Base-by-base conservation (phyloP, 2,797 vertebrate species). In the Chrysocyon brachyurus region DNA sequence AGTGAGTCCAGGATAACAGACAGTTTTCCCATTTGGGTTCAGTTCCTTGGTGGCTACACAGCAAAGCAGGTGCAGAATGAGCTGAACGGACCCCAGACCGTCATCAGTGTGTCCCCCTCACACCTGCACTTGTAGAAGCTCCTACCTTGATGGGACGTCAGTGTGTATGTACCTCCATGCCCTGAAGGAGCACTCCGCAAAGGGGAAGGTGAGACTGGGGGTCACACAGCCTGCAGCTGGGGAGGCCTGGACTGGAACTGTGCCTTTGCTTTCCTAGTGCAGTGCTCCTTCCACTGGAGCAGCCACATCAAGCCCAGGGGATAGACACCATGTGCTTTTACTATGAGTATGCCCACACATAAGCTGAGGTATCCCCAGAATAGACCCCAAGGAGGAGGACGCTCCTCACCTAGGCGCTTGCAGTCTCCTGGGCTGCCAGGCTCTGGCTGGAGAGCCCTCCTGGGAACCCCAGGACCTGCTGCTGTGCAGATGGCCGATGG, bases 41-140 rank as follows among this genome's bases (percentile, higher is more conserved):
- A 4, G 0, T 12, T 9, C 31, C 26, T 75, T 0, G 0, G 59
- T 5, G 6, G 12, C 21, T 1, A 1, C 3, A 6, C 15, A 0
- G n/a, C 88, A 59, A 8, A 70, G 40, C 12, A 5, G 59, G 56
- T 0, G 2, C 72, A 5, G 31, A 26, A 0, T 1, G 15, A 59
- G 19, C 24, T 0, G 26, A 15, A 56, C 28, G 1, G 84, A 66
- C 40, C 61, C 40, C 40, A 46, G 40, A 46, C 40, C 40, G 7
- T 56, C 24, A n/a, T 54, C 33, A 16, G 0, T 68, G 66, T 11
- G 12, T 26, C 17, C 31, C 24, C 56, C 12, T 54, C 31, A 12
- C 2, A 1, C 52, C 57, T 31, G 3, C 1, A 1, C 59, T 12
- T 56, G n/a, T 33, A 26, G 24, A 4, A 59, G 8, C 28, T 40